A percentile compares a stretch with the other conserved stretches of the same genome.
Evolutionary conservation across 2,888 invertebrate genomes (phyloP).

Genomic region (Troides helena): DNA sequence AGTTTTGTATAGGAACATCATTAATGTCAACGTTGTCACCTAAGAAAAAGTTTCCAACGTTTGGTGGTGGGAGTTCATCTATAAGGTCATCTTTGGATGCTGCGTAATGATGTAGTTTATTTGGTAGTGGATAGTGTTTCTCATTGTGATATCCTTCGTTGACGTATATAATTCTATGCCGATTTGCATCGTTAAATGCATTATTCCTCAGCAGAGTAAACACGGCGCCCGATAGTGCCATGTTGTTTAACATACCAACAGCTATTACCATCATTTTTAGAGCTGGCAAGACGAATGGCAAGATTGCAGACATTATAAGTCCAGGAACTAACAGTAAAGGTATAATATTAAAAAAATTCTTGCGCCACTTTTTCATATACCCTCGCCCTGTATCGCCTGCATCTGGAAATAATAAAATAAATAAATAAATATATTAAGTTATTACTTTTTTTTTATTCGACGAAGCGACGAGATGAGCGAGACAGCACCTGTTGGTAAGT

Average conservation of each 20-base stretch:
- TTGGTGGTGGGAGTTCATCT: conserved; percentile 1
- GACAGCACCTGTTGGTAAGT: no score
- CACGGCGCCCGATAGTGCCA: conserved; percentile 82
- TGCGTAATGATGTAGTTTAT: conserved; percentile 24
- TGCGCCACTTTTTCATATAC: conserved; percentile 60
- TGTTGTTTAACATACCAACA: conserved; percentile 83
- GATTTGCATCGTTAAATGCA: conserved; percentile 76
- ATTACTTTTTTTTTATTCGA: neutral
- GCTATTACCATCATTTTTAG: conserved; percentile 83
- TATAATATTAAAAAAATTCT: conserved; percentile 61
- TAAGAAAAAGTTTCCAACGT: conserved; percentile 13
- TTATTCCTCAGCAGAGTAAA: conserved; percentile 80
- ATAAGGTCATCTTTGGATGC: conserved; percentile 3
- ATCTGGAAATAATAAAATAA: conserved; percentile 45
- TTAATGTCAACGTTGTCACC: conserved; percentile 10
- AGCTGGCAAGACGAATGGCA: conserved; percentile 85
- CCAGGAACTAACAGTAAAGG: conserved; percentile 82
- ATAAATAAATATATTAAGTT: neutral
- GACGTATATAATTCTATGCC: conserved; percentile 78
- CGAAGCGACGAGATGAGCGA: neutral
- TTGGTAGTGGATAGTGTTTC: conserved; percentile 41
- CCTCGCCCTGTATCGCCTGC: conserved; percentile 48
- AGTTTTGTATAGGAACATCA: conserved; percentile 14
- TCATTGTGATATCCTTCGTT: conserved; percentile 80
- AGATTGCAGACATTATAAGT: conserved; percentile 82